These are phyloP conservation scores for Epistrophe eligans DNA, from an alignment of 2,888 invertebrate genomes.

Conservation along the genomic window DNA sequence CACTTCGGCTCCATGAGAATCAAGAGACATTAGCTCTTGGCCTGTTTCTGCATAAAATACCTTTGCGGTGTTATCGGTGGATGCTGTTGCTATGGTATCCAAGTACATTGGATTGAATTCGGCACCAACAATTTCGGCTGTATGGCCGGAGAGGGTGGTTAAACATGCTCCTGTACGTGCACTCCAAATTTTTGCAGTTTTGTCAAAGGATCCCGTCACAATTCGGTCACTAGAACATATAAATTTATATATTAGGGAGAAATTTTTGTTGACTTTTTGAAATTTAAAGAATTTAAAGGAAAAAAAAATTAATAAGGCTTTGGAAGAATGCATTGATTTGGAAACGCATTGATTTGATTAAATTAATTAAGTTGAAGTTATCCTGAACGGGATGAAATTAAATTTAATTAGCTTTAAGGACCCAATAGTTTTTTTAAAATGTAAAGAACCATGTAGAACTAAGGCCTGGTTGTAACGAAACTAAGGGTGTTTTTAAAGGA, in stretches of 20 bases:
- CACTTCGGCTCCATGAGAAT: slow-evolving; percentile 91
- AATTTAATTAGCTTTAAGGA: too few relatives aligned
- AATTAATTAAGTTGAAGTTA: too few relatives aligned
- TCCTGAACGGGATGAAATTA: too few relatives aligned
- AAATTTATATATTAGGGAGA: not conserved
- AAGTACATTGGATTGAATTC: slow-evolving; percentile 88
- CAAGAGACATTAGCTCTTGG: slow-evolving; percentile 86
- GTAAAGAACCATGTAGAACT: too few relatives aligned
- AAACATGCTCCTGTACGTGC: slow-evolving; percentile 87
- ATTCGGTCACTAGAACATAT: slow-evolving; percentile 86
- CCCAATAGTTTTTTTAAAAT: too few relatives aligned
- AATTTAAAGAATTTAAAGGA: too few relatives aligned
- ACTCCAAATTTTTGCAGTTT: slow-evolving; percentile 91
- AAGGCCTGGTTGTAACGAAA: too few relatives aligned
- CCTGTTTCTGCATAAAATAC: slow-evolving; percentile 89
- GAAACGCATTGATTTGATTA: too few relatives aligned
- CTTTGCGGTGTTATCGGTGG: slow-evolving; percentile 90
- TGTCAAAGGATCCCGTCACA: slow-evolving; percentile 92
- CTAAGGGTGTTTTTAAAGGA: too few relatives aligned
- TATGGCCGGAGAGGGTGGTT: slow-evolving; percentile 89
- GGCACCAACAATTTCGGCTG: slow-evolving; percentile 89
- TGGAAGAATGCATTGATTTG: too few relatives aligned
- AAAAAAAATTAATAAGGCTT: too few relatives aligned
- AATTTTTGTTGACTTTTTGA: too few relatives aligned
- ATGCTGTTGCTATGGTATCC: slow-evolving; percentile 89